A percentile compares a stretch with the other conserved stretches of the same genome.
These are phyloP conservation scores for Melanogrammus aeglefinus DNA, from an alignment of 2,797 vertebrate species.

Conservation along the genomic window DNA sequence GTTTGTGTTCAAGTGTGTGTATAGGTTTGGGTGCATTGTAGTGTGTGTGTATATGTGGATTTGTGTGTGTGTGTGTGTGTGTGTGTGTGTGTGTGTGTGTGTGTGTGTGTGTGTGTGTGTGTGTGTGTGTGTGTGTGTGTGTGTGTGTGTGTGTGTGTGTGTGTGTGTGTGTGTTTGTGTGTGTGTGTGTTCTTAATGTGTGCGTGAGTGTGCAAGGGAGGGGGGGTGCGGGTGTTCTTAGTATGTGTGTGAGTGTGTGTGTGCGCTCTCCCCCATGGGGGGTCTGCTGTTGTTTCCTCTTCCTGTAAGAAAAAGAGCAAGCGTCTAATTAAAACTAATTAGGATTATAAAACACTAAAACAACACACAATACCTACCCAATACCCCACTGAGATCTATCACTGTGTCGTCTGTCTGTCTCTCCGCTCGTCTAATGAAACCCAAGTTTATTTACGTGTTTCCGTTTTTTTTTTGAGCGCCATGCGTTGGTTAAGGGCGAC, in stretches of 20 bases:
- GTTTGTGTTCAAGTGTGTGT: conserved; percentile 15
- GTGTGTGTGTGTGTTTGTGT: no score
- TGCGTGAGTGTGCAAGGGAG: not conserved
- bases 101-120: no score
- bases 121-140: no score
- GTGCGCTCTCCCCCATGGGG: no score
- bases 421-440: not conserved
- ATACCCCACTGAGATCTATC: conserved; percentile 48
- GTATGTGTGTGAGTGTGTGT: not conserved
- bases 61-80: no score
- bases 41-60: no score
- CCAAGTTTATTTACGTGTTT: not conserved
- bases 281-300: conserved; percentile 52
- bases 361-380: conserved; percentile 56
- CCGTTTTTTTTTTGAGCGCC: not conserved
- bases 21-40: conserved; percentile 35
- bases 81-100: no score
- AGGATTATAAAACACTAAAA: conserved; percentile 47
- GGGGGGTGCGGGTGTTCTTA: no score
- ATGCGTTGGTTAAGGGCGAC: not conserved
- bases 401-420: conserved; percentile 5
- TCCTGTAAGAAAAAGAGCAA: conserved; percentile 47
- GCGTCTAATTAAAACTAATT: conserved; percentile 69
- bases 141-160: not conserved
- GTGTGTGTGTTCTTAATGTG: no score